Percentiles rank a stretch among this genome's conserved stretches.
These are phyloP conservation scores for Plebejus argus DNA, from an alignment of 2,888 invertebrate genomes.

Conservation along the genomic window DNA sequence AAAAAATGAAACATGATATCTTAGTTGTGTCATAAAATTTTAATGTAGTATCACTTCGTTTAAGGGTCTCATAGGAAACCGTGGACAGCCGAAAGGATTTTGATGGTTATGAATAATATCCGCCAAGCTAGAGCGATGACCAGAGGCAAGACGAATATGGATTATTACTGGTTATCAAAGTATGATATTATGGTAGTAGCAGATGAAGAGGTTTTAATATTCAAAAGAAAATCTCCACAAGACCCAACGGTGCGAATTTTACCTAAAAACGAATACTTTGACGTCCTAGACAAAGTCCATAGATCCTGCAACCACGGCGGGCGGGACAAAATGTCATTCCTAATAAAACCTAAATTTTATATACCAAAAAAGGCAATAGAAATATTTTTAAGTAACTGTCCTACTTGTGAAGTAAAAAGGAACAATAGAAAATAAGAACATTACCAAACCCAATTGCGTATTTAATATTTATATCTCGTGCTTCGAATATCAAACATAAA, in stretches of 20 bases:
- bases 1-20: too few species aligned
- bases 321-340: conserved; percentile 41
- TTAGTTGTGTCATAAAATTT: too few species aligned
- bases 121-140: conserved; percentile 20
- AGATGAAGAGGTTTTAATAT: conserved; percentile 39
- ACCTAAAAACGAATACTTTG: conserved; percentile 41
- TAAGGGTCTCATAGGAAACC: conserved; percentile 31
- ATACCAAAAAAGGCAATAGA: conserved; percentile 43
- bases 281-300: conserved; percentile 38
- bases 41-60: not conserved
- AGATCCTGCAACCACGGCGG: conserved; percentile 40
- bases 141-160: conserved; percentile 10
- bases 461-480: not conserved
- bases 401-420: conserved; percentile 38
- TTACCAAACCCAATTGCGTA: not conserved
- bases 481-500: too few species aligned
- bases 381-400: conserved; percentile 42
- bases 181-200: conserved; percentile 41
- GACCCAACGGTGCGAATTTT: conserved; percentile 40
- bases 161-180: conserved; percentile 35
- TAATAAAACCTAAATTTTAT: conserved; percentile 39
- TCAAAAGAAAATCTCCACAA: conserved; percentile 37
- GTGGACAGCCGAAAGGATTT: conserved; percentile 33
- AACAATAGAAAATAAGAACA: not conserved
- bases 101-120: conserved; percentile 31